Base-by-base conservation (phyloP, 2,888 invertebrate species). In the Drosophila fungiperda region DNA sequence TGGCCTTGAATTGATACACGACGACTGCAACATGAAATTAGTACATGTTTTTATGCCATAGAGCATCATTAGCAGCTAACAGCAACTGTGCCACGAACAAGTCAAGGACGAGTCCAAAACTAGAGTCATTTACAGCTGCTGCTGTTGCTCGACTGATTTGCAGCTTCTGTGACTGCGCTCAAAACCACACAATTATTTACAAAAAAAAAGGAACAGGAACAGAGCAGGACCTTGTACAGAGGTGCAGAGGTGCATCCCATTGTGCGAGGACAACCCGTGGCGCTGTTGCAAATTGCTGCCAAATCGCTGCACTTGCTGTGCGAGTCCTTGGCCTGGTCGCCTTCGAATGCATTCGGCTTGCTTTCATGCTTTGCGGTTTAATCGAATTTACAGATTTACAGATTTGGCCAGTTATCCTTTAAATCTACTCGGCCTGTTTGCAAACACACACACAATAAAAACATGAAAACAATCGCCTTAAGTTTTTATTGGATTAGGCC, bases 331-430 rank as follows among this genome's bases (percentile, higher is more conserved):
- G 35, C 29, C 32, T 29, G 40, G 29, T 53, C 7, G 66, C 55
- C 40, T 70, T 68, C 23, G 70, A 80, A 66, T 80, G 66, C 60
- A 48, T 23, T 65, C 35, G 57, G 48, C 50, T 33, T 61, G 53
- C 69, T 70, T 82, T 75, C 89, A 91, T 87, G 91, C 91, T 90
- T 78, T 91, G 91, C 91, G 90, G 89, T 89, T 85, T 90, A 89
- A 89, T 89, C 85, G 79, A 89, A 74, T 91, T 90, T 76, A 77
- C 73, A 85, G 88, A 85, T 87, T 90, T 78, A 49, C 49, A 57
- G 42, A 55, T 55, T 55, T 55, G 55, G 45, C n/a, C 64, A 55
- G 80, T 63, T 69, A 69, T 71, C 79, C 82, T 65, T 66, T 68
- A 66, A 64, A 69, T 72, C 76, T 62, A 23, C 48, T 40, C 55